Percentiles rank a stretch among this genome's conserved stretches.
These are phyloP conservation scores for Adelges cooleyi DNA, from an alignment of 1,140 invertebrate genomes.

Conservation along the genomic window DNA sequence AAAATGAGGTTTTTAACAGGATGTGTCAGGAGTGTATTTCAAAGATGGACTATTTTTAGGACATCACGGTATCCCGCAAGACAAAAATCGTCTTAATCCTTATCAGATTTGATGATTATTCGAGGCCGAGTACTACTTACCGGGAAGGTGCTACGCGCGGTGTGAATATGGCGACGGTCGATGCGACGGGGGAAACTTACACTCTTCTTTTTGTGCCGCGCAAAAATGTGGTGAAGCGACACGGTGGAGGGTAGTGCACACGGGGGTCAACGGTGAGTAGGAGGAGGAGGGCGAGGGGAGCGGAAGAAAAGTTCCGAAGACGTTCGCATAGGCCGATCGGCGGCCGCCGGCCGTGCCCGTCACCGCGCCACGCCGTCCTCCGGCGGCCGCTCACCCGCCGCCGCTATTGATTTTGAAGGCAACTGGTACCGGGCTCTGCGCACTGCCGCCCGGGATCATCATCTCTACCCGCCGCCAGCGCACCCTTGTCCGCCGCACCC, in stretches of 20 bases:
- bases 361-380: not conserved
- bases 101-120: too few species aligned
- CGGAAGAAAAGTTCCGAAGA: slow-evolving; percentile 16
- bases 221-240: not conserved
- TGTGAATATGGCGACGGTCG: too few species aligned
- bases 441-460: slow-evolving; percentile 19
- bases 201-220: too few species aligned
- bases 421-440: slow-evolving; percentile 27
- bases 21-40: too few species aligned
- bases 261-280: too few species aligned
- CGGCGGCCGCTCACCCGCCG: not conserved
- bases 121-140: too few species aligned
- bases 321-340: slow-evolving; percentile 9
- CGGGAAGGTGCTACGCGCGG: not conserved
- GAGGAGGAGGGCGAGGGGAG: not conserved
- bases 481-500: not conserved
- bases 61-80: too few species aligned
- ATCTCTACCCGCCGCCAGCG: not conserved
- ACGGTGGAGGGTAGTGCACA: too few species aligned
- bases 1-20: too few species aligned
- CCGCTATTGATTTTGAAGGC: slow-evolving; percentile 27
- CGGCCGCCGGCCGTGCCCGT: not conserved
- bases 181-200: not conserved
- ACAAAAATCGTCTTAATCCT: too few species aligned
- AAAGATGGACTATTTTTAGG: too few species aligned